These are phyloP conservation scores for Pachypsylla venusta DNA, from an alignment of 1,140 invertebrate species.

Conservation along the genomic window DNA sequence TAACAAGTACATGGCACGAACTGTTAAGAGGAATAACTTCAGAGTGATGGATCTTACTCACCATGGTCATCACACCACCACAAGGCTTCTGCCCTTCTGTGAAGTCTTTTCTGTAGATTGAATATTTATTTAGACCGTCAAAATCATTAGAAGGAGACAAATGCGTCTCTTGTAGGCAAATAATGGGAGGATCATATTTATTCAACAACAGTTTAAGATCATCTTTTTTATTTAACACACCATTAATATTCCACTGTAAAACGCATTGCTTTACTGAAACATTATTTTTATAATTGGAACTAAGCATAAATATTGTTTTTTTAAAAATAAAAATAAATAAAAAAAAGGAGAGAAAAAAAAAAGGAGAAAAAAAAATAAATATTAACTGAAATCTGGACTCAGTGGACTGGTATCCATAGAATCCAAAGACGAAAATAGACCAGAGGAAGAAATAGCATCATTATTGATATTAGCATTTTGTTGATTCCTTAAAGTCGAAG, in stretches of 20 bases:
- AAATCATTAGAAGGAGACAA: neutral
- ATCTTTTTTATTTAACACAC: neutral
- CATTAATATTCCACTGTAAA: neutral
- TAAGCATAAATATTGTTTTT: neutral
- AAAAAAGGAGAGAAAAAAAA: no score
- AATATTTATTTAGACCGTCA: neutral
- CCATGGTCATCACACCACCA: neutral
- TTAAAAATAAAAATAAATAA: no score
- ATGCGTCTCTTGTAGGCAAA: neutral
- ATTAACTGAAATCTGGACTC: no score
- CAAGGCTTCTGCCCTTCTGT: neutral
- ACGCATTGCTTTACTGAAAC: neutral
- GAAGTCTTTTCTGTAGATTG: neutral
- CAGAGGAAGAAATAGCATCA: no score
- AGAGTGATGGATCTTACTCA: neutral
- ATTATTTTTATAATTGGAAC: neutral
- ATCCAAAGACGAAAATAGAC: no score
- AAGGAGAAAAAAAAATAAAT: no score
- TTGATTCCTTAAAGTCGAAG: no score
- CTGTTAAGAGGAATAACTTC: neutral
- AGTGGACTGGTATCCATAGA: no score
- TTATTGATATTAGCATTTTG: no score
- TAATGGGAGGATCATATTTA: neutral
- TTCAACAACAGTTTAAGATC: neutral
- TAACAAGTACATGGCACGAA: neutral